Base-by-base conservation (phyloP, 2,888 invertebrate genomes). In the Nephrocerus scutellatus region DNA sequence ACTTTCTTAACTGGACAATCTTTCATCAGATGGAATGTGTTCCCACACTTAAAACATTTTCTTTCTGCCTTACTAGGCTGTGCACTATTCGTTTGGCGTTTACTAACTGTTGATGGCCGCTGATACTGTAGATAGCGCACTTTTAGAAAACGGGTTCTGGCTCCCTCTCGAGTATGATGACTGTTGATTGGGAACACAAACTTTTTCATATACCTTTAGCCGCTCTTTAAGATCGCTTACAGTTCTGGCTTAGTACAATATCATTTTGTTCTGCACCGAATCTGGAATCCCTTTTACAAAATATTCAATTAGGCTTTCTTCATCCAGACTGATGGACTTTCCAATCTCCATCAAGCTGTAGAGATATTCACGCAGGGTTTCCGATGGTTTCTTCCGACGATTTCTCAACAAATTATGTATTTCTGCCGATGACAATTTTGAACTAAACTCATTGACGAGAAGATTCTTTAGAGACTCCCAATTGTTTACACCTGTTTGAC, bases 251-350 rank as follows among this genome's bases (percentile, higher is more conserved):
- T 42, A 40, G 29, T 40, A 42, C 2, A 47, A 23, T 4, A 39
- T 21, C 8, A 18, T 32, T 16, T 47, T 44, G 20, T 39, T 43
- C 3, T 30, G 36, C n/a, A 36, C 26, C 2, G 41, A 31, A 19
- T 43, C 41, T 2, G 36, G 43, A 8, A 42, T 40, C 10, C 43
- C 41, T 14, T 44, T 44, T 12, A 40, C 14, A 22, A 47, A 47
- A 39, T 45, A 47, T 13, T 45, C 43, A 8, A 45, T 25, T 2
- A 48, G n/a, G 18, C 43, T 45, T 18, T 33, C 22, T 2, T 43
- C 44, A 28, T 48, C 46, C 5, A 44, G 15, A 9, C 22, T 12
- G 7, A 36, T 24, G 3, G 39, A 15, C 3, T 36, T 40, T 13
- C 37, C 42, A 3, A 39, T 29, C 13, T 39, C 39, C 2, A 39